These are phyloP conservation scores for Muraenolepis orangiensis DNA, from an alignment of 2,797 vertebrate species.

Conservation along the genomic window DNA sequence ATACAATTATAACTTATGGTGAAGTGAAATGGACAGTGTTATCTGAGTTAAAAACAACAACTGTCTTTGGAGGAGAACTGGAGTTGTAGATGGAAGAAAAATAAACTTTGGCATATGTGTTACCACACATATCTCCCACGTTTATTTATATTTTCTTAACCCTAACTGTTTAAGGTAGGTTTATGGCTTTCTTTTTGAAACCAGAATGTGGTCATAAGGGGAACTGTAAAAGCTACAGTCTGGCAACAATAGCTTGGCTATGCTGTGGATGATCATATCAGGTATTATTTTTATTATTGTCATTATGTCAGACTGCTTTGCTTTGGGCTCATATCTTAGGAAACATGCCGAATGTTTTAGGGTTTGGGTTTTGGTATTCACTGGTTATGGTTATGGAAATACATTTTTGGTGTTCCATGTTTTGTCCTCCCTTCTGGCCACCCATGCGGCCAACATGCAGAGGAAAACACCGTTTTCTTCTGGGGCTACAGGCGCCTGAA, in stretches of 20 bases:
- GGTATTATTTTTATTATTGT: conserved; percentile 25
- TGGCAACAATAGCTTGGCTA: conserved; percentile 50
- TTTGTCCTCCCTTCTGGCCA: conserved; percentile 22
- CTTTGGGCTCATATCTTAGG: background rate
- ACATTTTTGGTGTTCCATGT: background rate
- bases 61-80: conserved; percentile 48
- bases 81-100: conserved; percentile 42
- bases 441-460: conserved; percentile 35
- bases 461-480: conserved; percentile 40
- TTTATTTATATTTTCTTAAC: conserved; percentile 44
- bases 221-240: conserved; percentile 50
- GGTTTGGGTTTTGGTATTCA: background rate
- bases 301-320: conserved; percentile 49
- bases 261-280: conserved; percentile 19
- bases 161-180: conserved; percentile 43
- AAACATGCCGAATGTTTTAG: background rate
- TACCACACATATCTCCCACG: conserved; percentile 46
- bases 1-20: conserved; percentile 56
- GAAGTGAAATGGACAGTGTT: conserved; percentile 41
- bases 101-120: conserved; percentile 46
- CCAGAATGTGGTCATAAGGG: conserved; percentile 54
- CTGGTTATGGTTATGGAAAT: background rate
- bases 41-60: conserved; percentile 26
- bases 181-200: conserved; percentile 60
- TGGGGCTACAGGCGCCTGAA: conserved; percentile 37